A percentile compares a stretch with the other conserved stretches of the same genome.
phyloP scores from a whole-genome alignment of 2,888 invertebrate genomes.

The Linyphia triangularis region DNA sequence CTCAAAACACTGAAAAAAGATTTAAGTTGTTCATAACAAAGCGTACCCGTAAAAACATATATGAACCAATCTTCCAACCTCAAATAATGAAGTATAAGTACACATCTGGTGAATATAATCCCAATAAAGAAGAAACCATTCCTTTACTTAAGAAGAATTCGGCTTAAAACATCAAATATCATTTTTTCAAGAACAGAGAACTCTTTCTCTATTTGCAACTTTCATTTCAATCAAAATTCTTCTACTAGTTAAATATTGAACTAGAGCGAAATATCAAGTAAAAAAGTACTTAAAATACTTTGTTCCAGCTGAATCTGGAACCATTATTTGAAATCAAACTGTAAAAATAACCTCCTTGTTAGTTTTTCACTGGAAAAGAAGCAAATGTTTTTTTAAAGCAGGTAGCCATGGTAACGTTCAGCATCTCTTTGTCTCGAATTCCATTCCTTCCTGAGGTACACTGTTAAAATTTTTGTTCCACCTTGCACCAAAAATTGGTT shows the following conservation, averaged over 20 bases:
- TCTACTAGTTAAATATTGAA: not conserved
- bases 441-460: not conserved
- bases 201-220: not conserved
- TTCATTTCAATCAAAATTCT: not conserved
- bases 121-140: not conserved
- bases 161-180: not conserved
- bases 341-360: not conserved
- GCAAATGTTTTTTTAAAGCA: not conserved
- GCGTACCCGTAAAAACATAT: no score
- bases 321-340: not conserved
- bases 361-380: not conserved
- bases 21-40: no score
- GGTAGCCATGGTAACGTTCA: not conserved
- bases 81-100: no score
- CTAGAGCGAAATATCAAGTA: not conserved
- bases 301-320: not conserved
- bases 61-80: no score
- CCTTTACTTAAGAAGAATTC: not conserved
- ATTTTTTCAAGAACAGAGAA: not conserved
- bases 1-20: no score
- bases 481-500: no score
- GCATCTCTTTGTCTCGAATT: not conserved
- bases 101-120: not conserved
- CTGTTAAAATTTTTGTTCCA: no score
- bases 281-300: not conserved